These are phyloP conservation scores for Aegypius monachus DNA, from an alignment of 2,113 vertebrate genomes.

Conservation along the genomic window DNA sequence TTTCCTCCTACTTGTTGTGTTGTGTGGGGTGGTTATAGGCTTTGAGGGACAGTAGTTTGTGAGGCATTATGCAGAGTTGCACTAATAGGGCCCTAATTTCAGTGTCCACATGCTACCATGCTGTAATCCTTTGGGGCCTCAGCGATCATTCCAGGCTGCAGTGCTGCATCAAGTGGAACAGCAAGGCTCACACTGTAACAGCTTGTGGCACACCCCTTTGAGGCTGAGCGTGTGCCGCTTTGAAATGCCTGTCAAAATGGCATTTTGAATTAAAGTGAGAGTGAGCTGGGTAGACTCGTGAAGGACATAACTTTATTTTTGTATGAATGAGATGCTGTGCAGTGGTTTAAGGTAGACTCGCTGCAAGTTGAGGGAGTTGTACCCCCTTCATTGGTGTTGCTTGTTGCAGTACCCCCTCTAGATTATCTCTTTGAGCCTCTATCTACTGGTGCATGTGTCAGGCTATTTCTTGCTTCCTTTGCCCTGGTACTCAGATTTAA, in stretches of 20 bases:
- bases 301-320: not conserved
- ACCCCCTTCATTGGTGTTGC: not conserved
- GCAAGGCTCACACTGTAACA: not conserved
- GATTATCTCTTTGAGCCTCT: not conserved
- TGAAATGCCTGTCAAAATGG: not conserved
- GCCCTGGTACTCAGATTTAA: not conserved
- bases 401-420: not conserved
- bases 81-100: not conserved
- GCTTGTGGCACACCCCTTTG: not conserved
- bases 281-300: not conserved
- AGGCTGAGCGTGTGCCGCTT: not conserved
- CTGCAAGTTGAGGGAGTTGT: not conserved
- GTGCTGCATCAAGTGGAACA: rapidly evolving
- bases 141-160: not conserved
- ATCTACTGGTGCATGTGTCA: not conserved
- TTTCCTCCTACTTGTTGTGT: not conserved
- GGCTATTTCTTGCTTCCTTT: not conserved
- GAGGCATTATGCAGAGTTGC: not conserved
- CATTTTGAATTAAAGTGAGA: not conserved
- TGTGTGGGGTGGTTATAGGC: not conserved
- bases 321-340: not conserved
- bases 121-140: not conserved
- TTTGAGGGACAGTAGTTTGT: not conserved
- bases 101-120: not conserved
- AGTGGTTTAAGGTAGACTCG: not conserved